Conservation (phyloP, 92 coral and sea anemone genomes). For the Isaurus tuberculatus region DNA sequence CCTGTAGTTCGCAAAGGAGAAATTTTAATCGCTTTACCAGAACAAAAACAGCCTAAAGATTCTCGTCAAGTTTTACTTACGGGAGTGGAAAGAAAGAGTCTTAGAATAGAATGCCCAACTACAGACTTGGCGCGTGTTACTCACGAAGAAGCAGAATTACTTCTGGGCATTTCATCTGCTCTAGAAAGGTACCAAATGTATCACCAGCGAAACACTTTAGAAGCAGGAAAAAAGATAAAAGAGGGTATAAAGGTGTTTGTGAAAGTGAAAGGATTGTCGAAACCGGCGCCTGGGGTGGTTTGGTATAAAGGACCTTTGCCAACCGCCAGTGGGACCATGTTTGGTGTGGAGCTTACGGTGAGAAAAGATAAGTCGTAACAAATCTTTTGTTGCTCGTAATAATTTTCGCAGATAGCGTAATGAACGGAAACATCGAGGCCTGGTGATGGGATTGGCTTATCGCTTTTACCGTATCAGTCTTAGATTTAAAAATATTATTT, state of each 20-base stretch:
- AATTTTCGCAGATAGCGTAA: neutral
- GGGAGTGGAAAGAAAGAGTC: conserved; percentile 39
- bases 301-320: conserved; percentile 77
- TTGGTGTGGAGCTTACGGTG: conserved; percentile 81
- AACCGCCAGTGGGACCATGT: conserved; percentile 63
- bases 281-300: conserved; percentile 62
- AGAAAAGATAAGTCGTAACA: neutral
- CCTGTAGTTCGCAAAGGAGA: conserved; percentile 63
- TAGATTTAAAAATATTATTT: too few species aligned
- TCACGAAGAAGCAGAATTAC: conserved; percentile 62
- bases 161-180: conserved; percentile 61
- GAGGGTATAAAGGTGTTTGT: conserved; percentile 65
- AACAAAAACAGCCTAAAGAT: conserved; percentile 69
- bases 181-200: conserved; percentile 57
- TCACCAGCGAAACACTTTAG: conserved; percentile 64
- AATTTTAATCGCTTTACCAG: conserved; percentile 65
- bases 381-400: neutral
- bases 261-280: conserved; percentile 45
- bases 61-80: conserved; percentile 54
- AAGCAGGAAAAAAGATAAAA: conserved; percentile 47
- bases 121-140: conserved; percentile 43
- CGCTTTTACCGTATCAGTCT: too few species aligned
- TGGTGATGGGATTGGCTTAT: neutral
- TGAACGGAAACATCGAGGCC: neutral
- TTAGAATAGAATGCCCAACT: conserved; percentile 44